Base-by-base conservation (phyloP, 2,888 invertebrate genomes). In the Chromoteleia sp. region DNA sequence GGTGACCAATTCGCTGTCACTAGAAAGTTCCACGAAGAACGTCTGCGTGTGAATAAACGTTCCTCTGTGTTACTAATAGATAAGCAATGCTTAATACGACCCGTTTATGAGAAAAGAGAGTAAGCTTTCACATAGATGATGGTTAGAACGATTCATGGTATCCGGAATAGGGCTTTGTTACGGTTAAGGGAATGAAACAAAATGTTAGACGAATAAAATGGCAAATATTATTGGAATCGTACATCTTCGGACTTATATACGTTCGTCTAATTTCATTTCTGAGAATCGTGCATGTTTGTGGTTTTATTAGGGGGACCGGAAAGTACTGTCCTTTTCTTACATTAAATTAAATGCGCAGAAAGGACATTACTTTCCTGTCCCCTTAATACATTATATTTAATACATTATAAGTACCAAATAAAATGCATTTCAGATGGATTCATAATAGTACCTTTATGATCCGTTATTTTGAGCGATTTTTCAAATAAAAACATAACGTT, bases 1-100 rank as follows among this genome's bases (percentile, higher is more conserved):
- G n/a, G 41, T 43, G 29, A 48, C 12, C 36, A 65, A 65, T 73
- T 25, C 59, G 21, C 30, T 14, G 21, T 36, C 30, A 36, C 14
- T 67, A 50, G 59, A 67, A 65, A 67, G 58, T 58, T 56, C 29
- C 43, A 36, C 14, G 10, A 36, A 19, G 54, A 54, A 73, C 25
- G 54, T 63, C 52, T 45, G 12, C 54, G 15, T 36, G 33, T 39
- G 19, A 59, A 63, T 68, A 73, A 43, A 43, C 14, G 77, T 73
- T 39, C 65, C 59, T 58, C 71, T 65, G 43, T 59, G 85, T 87
- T 87, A 89, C 89, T 89, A 89, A 89, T 89, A 89, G 89, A 89
- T 89, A 86, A 89, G 87, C 76, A 78, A n/a, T n/a, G 74, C 50
- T 83, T 85, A 89, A 89, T 68, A 70, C 61, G 65, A 67, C 58